Conservation (phyloP, 2,113 vertebrate species). For the Halcyon senegalensis region DNA sequence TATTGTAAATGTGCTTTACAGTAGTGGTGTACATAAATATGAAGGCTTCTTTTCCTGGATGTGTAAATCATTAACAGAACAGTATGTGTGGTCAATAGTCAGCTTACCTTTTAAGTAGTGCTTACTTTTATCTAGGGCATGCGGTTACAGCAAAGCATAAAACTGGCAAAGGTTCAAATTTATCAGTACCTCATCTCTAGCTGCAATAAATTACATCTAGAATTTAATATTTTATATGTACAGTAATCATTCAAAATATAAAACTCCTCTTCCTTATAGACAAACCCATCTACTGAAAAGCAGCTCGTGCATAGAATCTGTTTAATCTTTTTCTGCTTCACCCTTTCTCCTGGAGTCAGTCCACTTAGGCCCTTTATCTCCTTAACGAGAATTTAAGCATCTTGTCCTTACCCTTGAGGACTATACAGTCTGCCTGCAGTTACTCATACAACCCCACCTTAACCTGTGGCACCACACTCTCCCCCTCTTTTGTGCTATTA, state of each 20-base stretch:
- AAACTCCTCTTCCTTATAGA: background rate
- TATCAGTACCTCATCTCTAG: background rate
- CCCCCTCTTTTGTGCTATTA: background rate
- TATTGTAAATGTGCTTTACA: background rate
- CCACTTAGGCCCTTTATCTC: background rate
- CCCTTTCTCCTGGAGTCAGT: background rate
- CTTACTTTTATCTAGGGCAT: background rate
- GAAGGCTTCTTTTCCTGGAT: background rate
- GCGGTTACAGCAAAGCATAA: background rate
- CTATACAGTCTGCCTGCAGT: background rate
- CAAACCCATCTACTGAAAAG: background rate
- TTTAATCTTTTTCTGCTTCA: background rate
- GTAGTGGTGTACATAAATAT: background rate
- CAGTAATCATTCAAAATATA: background rate
- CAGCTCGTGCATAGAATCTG: background rate
- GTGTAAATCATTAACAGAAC: slow-evolving; percentile 30
- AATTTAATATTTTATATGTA: background rate
- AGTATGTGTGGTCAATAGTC: background rate
- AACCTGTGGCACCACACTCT: background rate
- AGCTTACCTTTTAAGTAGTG: background rate
- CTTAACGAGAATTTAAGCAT: background rate
- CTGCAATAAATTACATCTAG: background rate
- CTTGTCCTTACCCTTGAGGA: background rate
- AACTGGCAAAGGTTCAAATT: background rate
- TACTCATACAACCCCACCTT: background rate